Conservation (phyloP, 2,113 vertebrate genomes). For the Micronisus gabar region DNA sequence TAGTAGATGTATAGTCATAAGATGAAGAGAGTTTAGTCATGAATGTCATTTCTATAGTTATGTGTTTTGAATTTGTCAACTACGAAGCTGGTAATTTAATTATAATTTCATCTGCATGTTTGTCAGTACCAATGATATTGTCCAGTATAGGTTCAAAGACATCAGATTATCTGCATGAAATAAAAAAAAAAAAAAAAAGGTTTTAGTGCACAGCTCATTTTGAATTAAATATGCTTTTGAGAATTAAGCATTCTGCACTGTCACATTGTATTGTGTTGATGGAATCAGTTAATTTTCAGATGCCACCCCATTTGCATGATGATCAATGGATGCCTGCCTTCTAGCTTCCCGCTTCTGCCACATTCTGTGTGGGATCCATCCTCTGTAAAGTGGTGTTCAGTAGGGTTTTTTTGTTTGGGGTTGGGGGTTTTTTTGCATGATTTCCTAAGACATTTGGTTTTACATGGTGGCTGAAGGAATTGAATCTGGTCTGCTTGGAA, state of each 20-base stretch:
- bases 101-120: background rate
- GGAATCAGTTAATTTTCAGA: background rate
- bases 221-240: background rate
- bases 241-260: rapidly evolving
- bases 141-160: background rate
- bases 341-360: background rate
- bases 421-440: rapidly evolving
- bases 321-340: background rate
- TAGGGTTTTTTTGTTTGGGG: rapidly evolving
- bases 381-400: background rate
- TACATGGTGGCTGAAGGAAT: background rate
- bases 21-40: background rate
- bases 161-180: background rate
- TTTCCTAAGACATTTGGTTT: background rate
- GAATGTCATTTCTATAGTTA: background rate
- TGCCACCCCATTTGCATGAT: rapidly evolving
- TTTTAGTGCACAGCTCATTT: background rate
- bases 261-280: background rate
- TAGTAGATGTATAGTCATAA: background rate
- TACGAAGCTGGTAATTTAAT: background rate
- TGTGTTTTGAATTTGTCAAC: background rate
- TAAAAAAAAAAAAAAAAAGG: background rate
- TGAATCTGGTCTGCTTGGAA: background rate
- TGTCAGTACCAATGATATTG: background rate
- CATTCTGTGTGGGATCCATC: no score